phyloP scores from a whole-genome alignment of 2,113 vertebrate genomes.

The Gallinago jamesoni region DNA sequence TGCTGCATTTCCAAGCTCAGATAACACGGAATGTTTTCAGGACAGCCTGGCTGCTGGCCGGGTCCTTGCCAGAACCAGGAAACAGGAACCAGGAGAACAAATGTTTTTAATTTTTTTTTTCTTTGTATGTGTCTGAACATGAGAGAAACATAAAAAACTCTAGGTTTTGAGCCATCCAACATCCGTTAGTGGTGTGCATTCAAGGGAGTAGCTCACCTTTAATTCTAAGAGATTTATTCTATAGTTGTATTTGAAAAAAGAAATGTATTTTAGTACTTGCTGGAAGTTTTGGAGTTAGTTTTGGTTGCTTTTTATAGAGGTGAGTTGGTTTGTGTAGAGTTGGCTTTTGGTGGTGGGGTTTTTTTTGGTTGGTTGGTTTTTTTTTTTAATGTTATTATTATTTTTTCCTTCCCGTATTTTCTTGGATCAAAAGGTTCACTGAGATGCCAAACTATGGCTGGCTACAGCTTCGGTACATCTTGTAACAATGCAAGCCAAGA shows the following conservation, averaged over 20 bases:
- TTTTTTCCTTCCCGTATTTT: slow-evolving; percentile 44
- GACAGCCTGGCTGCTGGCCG: background rate
- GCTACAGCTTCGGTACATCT: slow-evolving; percentile 46
- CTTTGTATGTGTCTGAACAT: background rate
- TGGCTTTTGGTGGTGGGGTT: background rate
- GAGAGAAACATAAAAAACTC: background rate
- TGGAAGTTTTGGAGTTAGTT: background rate
- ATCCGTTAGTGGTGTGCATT: background rate
- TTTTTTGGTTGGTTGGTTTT: background rate
- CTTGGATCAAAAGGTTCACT: slow-evolving; percentile 51
- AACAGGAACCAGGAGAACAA: background rate
- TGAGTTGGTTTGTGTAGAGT: background rate
- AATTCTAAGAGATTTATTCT: background rate
- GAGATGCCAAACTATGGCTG: slow-evolving; percentile 50
- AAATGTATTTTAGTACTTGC: background rate
- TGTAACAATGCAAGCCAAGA: slow-evolving; percentile 53
- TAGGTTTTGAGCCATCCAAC: background rate
- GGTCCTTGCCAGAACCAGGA: background rate
- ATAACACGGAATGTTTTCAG: slow-evolving; percentile 7
- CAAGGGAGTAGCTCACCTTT: background rate
- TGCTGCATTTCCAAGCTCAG: background rate
- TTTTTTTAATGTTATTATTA: background rate
- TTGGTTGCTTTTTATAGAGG: background rate
- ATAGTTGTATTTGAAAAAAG: background rate
- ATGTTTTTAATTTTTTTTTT: background rate